phyloP scores from a whole-genome alignment of 2,113 vertebrate species.

The Ariopsis seemanni region DNA sequence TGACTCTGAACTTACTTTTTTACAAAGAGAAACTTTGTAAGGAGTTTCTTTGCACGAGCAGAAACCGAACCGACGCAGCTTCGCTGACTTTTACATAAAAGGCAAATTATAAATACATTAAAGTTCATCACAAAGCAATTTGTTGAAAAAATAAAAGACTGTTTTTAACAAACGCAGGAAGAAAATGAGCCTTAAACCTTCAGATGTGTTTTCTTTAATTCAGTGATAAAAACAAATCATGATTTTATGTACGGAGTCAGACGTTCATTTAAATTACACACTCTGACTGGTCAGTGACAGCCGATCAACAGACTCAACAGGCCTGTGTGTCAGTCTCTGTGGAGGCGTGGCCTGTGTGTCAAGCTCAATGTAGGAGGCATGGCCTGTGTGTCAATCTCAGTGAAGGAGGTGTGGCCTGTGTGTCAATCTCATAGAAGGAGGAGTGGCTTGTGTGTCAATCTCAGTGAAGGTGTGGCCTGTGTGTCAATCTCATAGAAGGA shows the following conservation, averaged over 20 bases:
- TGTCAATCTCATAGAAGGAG: background rate
- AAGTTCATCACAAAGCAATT: background rate
- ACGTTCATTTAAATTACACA: background rate
- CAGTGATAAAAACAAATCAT: background rate
- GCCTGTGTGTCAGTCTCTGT: background rate
- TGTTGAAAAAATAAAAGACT: background rate
- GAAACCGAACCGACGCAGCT: background rate
- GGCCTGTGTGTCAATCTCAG: background rate
- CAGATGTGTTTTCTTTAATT: background rate
- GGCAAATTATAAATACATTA: background rate
- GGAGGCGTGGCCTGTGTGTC: background rate
- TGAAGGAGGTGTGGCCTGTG: background rate
- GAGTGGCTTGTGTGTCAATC: background rate
- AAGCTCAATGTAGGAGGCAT: background rate
- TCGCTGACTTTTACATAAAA: conserved; percentile 6
- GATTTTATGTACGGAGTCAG: background rate
- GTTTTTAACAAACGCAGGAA: background rate
- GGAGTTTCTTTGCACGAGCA: background rate
- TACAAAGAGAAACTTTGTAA: conserved; percentile 15
- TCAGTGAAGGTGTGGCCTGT: background rate
- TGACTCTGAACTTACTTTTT: conserved; percentile 2
- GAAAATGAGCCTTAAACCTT: background rate
- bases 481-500: too few relatives aligned
- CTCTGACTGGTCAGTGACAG: background rate
- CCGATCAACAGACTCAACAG: background rate